Conservation (phyloP, 2,113 vertebrate species). For the Archilochus colubris region DNA sequence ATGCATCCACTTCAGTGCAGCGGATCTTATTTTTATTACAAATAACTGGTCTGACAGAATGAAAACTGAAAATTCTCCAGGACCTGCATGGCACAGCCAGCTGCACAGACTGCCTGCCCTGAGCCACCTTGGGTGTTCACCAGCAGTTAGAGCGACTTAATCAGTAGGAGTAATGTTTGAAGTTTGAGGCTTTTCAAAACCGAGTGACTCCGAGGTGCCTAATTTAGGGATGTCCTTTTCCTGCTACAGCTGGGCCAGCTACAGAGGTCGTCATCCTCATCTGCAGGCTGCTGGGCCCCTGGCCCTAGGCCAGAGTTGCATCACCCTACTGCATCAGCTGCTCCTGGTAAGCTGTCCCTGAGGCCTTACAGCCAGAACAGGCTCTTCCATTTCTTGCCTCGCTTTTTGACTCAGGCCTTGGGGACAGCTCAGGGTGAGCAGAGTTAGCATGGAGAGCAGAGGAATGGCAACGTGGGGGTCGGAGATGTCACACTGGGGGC, state of each 20-base stretch:
- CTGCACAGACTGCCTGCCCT: background rate
- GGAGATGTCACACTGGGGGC: background rate
- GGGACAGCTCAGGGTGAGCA: background rate
- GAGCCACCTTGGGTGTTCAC: background rate
- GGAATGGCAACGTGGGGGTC: background rate
- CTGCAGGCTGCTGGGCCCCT: background rate
- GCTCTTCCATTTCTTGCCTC: background rate
- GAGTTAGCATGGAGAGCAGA: background rate
- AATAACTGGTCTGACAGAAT: slow-evolving; percentile 35
- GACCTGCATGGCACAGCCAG: background rate
- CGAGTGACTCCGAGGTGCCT: background rate
- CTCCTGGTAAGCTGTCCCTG: background rate
- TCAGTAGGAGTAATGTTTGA: background rate
- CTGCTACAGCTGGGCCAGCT: slow-evolving; percentile 1
- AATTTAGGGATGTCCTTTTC: background rate
- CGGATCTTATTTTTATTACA: slow-evolving; percentile 22
- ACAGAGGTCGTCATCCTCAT: background rate
- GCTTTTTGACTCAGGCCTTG: background rate
- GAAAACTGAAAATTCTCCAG: background rate
- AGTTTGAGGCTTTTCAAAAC: slow-evolving; percentile 25
- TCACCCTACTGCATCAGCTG: slow-evolving; percentile 1
- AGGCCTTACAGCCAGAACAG: background rate
- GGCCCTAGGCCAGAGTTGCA: background rate
- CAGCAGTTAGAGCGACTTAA: background rate
- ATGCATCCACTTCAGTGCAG: background rate